Evolutionary conservation across 2,797 vertebrate species (phyloP).

Genomic region (Myotis daubentonii): DNA sequence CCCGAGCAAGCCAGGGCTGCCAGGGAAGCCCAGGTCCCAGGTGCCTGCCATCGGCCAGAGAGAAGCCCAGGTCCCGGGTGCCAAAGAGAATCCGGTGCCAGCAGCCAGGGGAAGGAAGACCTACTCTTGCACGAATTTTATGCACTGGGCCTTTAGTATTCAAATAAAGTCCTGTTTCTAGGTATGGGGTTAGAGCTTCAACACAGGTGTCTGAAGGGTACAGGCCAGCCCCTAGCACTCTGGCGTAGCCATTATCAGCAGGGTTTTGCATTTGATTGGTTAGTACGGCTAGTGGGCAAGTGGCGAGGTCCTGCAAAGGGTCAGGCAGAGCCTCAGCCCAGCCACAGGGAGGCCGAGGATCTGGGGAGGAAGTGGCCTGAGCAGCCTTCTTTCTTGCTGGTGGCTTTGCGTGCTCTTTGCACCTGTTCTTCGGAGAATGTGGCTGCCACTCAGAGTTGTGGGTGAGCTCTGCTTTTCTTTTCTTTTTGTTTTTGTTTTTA

Average conservation of each 20-base stretch:
- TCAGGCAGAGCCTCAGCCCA: neutral
- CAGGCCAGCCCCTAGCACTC: neutral
- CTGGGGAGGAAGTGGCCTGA: neutral
- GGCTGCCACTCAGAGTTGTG: rapidly evolving
- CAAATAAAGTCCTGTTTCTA: neutral
- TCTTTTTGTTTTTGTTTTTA: too few relatives aligned
- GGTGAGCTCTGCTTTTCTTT: neutral
- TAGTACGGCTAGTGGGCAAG: rapidly evolving
- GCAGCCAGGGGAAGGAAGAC: too few relatives aligned
- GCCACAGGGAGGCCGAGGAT: neutral
- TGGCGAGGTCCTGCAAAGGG: neutral
- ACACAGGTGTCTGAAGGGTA: neutral
- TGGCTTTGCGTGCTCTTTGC: too few relatives aligned
- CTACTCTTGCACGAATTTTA: too few relatives aligned
- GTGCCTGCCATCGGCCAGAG: too few relatives aligned
- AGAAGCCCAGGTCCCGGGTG: too few relatives aligned
- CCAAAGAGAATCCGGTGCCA: too few relatives aligned
- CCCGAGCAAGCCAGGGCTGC: too few relatives aligned
- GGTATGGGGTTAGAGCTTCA: too few relatives aligned
- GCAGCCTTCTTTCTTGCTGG: rapidly evolving
- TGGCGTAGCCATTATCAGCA: rapidly evolving
- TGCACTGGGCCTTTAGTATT: neutral
- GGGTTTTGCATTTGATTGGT: too few relatives aligned
- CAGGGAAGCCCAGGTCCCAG: too few relatives aligned
- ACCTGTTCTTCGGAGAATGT: neutral